Conservation (phyloP, 1,140 invertebrate species). For the Metaphire vulgaris region DNA sequence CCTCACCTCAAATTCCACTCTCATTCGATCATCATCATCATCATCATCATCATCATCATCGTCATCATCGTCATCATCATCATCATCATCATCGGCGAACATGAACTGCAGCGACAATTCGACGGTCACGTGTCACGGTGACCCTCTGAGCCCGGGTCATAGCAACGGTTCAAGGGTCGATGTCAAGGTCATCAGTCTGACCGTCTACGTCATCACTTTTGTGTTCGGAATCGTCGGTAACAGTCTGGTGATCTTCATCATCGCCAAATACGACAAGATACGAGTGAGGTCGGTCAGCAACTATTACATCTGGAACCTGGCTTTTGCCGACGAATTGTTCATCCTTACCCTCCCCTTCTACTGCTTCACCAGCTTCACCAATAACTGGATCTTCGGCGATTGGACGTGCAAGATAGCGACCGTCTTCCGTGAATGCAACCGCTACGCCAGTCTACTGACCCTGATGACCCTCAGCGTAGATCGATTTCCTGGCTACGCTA, state of each 20-base stretch:
- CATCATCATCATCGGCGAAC: too few relatives aligned
- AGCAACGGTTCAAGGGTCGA: background rate
- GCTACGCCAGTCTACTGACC: background rate
- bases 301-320: constrained; percentile 24
- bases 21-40: too few relatives aligned
- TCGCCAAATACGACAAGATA: background rate
- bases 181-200: background rate
- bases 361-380: constrained; percentile 14
- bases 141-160: too few relatives aligned
- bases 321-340: constrained; percentile 18
- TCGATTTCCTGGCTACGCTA: constrained; percentile 6
- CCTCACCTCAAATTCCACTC: too few relatives aligned
- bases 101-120: too few relatives aligned
- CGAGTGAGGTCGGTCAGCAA: background rate
- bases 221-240: background rate
- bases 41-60: too few relatives aligned
- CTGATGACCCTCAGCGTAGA: constrained; percentile 6
- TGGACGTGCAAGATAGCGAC: background rate
- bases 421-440: constrained; percentile 9
- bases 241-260: background rate
- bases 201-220: background rate
- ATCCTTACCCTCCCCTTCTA: constrained; percentile 11
- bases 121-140: too few relatives aligned
- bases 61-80: too few relatives aligned
- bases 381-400: constrained; percentile 12